Base-by-base conservation (phyloP, 1,140 invertebrate species). In the Aplysia californica region DNA sequence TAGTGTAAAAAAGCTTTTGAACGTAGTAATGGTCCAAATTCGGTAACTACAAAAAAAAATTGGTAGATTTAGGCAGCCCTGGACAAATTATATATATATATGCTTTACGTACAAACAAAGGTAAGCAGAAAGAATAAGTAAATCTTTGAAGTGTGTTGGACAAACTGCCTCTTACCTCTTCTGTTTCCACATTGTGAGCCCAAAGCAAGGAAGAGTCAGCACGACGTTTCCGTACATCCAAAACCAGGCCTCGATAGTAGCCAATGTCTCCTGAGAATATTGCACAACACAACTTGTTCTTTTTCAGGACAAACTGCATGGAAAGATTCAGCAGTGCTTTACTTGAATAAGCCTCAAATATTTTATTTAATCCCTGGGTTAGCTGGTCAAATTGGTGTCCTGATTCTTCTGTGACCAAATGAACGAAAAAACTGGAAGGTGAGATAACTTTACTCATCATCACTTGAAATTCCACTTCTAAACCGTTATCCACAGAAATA, bases 391-490 rank as follows among this genome's bases (percentile, higher is more conserved):
- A 50, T 26, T 31, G 33, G 1, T 70, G 4, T 18, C 29, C 29
- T 2, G 35, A 33, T 1, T 73, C 33, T 4, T 26, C 33, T n/a
- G 29, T 29, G 2, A 73, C 56, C 3, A 1, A 23, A 38, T 59
- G 36, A 31, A 73, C 70, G 61, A 73, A 73, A 58, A 73, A 73
- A 61, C 70, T 61, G 56, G 20, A 33, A 10, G 70, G 70, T 2
- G 70, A 61, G 20, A 73, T 59, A 15, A 73, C 58, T 5, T n/a
- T 18, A 61, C 55, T 36, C 18, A 73, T 26, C 70, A 73, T 59
- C 2, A 73, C 56, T 21, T 20, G 15, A 68, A 68, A 33, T n/a
- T n/a, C n/a, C 66, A 41, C 66, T 23, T 68, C 38, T 68, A 41
- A 26, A 44, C n/a, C 36, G 23, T 38, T 6, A 33, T n/a, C n/a